phyloP scores from a whole-genome alignment of 2,888 invertebrate genomes.

The Ichneumoninae sp. region DNA sequence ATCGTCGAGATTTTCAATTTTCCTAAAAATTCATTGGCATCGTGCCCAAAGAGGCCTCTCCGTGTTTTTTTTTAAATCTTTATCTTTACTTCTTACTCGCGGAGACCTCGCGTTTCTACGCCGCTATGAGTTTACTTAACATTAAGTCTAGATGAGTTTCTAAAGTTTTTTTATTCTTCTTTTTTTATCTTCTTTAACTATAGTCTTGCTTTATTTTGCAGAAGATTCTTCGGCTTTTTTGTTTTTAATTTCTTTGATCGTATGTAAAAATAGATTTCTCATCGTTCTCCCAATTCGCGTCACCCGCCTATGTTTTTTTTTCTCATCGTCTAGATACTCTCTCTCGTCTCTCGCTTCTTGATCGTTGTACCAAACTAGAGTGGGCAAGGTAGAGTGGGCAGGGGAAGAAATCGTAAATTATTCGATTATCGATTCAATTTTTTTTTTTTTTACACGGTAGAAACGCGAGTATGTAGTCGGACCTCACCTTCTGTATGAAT shows the following conservation, averaged over 20 bases:
- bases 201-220: constrained; percentile 63
- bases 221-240: constrained; percentile 66
- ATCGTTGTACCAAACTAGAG: constrained; percentile 42
- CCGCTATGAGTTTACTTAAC: constrained; percentile 63
- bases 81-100: constrained; percentile 53
- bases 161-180: constrained; percentile 62
- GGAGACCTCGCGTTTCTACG: constrained; percentile 75
- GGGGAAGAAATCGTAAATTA: constrained; percentile 24
- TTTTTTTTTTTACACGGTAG: constrained; percentile 58
- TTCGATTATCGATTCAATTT: constrained; percentile 48
- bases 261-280: constrained; percentile 80
- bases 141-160: constrained; percentile 67
- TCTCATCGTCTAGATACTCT: constrained; percentile 30
- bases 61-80: constrained; percentile 32
- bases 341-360: constrained; percentile 58
- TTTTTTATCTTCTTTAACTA: constrained; percentile 50
- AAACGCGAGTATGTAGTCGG: constrained; percentile 69
- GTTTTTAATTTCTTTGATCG: constrained; percentile 72
- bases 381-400: constrained; percentile 24
- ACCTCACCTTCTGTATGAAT: constrained; percentile 54
- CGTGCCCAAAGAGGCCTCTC: constrained; percentile 39
- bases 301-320: constrained; percentile 48
- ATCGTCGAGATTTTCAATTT: constrained; percentile 52
- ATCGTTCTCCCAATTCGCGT: constrained; percentile 69
- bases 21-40: constrained; percentile 58